Conservation (phyloP, 2,888 invertebrate genomes). For the Alentia gelatinosa region DNA sequence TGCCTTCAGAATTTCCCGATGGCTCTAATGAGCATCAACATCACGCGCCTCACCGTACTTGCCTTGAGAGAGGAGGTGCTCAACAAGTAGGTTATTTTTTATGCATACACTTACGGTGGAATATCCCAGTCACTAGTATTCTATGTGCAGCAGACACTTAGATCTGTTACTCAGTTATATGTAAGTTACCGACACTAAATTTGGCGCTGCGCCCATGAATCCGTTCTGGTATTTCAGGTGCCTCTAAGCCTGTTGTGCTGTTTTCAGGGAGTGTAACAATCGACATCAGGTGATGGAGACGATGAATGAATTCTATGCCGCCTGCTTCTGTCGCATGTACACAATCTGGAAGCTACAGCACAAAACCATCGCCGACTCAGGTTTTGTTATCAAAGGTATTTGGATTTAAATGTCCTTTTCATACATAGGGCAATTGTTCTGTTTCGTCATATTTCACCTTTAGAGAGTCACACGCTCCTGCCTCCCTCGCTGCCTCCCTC, state of each 20-base stretch:
- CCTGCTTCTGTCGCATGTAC: constrained; percentile 80
- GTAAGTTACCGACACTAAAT: no score
- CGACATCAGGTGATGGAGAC: constrained; percentile 79
- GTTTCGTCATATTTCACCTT: no score
- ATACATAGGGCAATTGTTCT: no score
- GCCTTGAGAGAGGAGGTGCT: constrained; percentile 82
- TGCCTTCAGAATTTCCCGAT: constrained; percentile 82
- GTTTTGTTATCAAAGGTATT: constrained; percentile 82
- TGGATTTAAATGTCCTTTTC: no score
- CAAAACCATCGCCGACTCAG: constrained; percentile 82
- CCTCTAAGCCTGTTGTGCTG: constrained; percentile 39
- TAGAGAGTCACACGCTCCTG: no score
- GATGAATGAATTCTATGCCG: constrained; percentile 82
- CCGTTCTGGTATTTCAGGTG: no score
- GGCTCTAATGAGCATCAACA: constrained; percentile 83
- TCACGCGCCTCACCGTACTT: constrained; percentile 82
- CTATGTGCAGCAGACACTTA: no score
- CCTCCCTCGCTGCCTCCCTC: no score
- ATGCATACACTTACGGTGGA: no score
- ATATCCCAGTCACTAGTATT: no score
- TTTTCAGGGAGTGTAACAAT: constrained; percentile 80
- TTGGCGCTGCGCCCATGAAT: no score
- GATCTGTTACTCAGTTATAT: no score
- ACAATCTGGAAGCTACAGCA: constrained; percentile 81
- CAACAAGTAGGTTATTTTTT: constrained; percentile 80